Conservation (phyloP, 2,888 invertebrate species). For the Elmis aenea region DNA sequence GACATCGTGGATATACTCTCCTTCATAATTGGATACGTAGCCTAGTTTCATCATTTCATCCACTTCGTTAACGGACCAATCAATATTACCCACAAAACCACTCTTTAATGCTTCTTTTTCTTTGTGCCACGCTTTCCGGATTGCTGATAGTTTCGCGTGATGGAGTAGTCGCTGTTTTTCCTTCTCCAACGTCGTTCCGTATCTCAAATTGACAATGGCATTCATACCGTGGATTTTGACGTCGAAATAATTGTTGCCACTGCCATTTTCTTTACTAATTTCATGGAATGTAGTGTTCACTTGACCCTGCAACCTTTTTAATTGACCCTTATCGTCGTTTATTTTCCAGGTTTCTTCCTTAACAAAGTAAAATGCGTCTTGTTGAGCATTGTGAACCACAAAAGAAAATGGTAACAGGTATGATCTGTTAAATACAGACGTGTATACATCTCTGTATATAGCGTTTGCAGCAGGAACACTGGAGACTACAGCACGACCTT, state of each 20-base stretch:
- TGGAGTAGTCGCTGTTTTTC: slow-evolving; percentile 85
- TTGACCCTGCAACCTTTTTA: slow-evolving; percentile 84
- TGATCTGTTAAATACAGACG: slow-evolving; percentile 86
- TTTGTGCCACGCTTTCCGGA: slow-evolving; percentile 88
- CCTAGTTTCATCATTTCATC: slow-evolving; percentile 85
- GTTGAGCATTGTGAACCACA: slow-evolving; percentile 81
- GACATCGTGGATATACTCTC: slow-evolving; percentile 88
- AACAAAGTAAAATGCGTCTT: slow-evolving; percentile 90
- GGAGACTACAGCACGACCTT: slow-evolving; percentile 76
- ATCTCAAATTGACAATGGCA: slow-evolving; percentile 88
- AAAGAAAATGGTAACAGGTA: slow-evolving; percentile 82
- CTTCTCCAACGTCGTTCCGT: slow-evolving; percentile 86
- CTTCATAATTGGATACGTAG: slow-evolving; percentile 79
- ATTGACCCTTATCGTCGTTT: slow-evolving; percentile 80
- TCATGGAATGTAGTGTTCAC: slow-evolving; percentile 91
- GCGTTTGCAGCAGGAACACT: slow-evolving; percentile 87
- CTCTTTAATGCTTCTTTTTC: slow-evolving; percentile 80
- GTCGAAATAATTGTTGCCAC: slow-evolving; percentile 72
- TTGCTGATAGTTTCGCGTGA: slow-evolving; percentile 82
- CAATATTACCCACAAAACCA: slow-evolving; percentile 70
- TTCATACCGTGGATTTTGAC: slow-evolving; percentile 88
- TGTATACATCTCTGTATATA: slow-evolving; percentile 87
- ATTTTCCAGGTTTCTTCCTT: slow-evolving; percentile 89
- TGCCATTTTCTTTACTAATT: slow-evolving; percentile 62
- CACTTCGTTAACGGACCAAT: slow-evolving; percentile 84